These are phyloP conservation scores for Anguilla japonica DNA, from an alignment of 2,113 vertebrate genomes.

Conservation along the genomic window DNA sequence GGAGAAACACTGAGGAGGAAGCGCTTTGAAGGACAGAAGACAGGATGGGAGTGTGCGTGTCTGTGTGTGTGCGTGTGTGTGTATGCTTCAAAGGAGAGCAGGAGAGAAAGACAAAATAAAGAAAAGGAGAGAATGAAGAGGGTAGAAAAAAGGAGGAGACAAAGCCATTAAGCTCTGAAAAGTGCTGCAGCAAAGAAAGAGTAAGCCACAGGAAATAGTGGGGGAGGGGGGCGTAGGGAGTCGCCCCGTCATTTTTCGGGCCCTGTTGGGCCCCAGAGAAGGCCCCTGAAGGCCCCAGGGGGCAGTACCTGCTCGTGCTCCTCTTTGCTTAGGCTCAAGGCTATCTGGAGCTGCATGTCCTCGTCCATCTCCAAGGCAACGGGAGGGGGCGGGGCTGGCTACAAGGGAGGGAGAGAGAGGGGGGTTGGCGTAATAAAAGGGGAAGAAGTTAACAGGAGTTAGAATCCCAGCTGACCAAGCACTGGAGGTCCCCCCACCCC, in stretches of 20 bases:
- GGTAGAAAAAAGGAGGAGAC: neutral
- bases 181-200: neutral
- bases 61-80: neutral
- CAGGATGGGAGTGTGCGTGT: neutral
- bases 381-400: slow-evolving; percentile 39
- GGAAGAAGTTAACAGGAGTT: slow-evolving; percentile 36
- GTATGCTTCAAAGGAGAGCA: too few relatives aligned
- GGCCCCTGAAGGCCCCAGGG: neutral
- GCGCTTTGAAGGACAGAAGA: neutral
- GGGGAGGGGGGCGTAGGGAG: neutral
- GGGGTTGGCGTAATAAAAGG: slow-evolving; percentile 14
- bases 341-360: slow-evolving; percentile 80
- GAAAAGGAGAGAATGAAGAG: neutral
- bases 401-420: slow-evolving; percentile 7
- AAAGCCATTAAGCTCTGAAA: neutral
- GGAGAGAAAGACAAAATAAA: neutral
- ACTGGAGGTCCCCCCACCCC: neutral
- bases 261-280: neutral
- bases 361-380: slow-evolving; percentile 74
- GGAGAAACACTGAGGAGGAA: neutral
- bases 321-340: slow-evolving; percentile 75
- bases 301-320: slow-evolving; percentile 77
- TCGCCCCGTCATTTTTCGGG: neutral
- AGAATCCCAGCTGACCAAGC: slow-evolving; percentile 18
- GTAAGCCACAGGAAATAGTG: neutral